phyloP scores from a whole-genome alignment of 2,797 vertebrate species.

The Enteromius treurensis region DNA sequence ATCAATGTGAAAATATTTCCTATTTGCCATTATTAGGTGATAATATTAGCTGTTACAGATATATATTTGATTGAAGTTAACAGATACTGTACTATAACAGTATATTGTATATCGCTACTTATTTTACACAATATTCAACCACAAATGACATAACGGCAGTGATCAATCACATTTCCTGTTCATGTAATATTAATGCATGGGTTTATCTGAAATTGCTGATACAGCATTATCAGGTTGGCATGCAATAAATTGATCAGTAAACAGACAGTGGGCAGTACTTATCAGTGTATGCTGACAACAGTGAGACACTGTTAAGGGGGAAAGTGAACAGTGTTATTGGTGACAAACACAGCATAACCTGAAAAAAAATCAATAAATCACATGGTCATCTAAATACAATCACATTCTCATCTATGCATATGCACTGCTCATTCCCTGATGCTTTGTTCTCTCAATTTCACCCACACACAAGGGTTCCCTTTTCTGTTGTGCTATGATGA shows the following conservation, averaged over 20 bases:
- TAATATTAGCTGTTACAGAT: not conserved
- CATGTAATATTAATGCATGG: not conserved
- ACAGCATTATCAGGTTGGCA: not conserved
- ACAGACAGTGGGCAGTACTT: not conserved
- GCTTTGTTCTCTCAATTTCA: constrained; percentile 72
- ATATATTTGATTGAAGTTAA: not conserved
- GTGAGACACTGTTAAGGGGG: not conserved
- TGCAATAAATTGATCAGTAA: not conserved
- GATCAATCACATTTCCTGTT: not conserved
- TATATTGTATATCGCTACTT: not conserved
- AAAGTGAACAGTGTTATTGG: not conserved
- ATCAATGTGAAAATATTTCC: not conserved
- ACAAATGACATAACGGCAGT: not conserved
- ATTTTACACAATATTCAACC: not conserved
- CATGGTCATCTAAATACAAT: not conserved
- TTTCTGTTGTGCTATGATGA: constrained; percentile 66
- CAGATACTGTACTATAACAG: not conserved
- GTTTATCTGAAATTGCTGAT: not conserved
- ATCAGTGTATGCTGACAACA: not conserved
- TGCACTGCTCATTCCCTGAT: constrained; percentile 55
- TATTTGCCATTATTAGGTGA: not conserved
- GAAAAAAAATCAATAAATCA: constrained; percentile 1
- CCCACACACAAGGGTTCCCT: constrained; percentile 68
- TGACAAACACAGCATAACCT: not conserved
- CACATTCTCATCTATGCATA: not conserved